Evolutionary conservation across 64 coral and sea anemone species (phyloP), one percentile per base, ranked within the genome.

Genomic region (Dendrophyllia cribrosa): DNA sequence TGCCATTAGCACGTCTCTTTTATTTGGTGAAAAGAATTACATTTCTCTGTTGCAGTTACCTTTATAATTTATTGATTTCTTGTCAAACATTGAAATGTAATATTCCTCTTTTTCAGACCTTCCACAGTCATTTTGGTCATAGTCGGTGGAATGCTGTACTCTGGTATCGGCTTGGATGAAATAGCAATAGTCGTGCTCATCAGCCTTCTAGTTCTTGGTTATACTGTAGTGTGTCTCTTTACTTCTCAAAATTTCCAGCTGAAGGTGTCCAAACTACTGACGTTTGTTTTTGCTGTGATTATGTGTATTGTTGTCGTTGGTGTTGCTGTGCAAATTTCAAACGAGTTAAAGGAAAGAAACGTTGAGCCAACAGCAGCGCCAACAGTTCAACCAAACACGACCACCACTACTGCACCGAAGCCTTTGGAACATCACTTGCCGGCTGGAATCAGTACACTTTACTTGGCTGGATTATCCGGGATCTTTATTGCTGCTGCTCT

Each of bases 111-210:
- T 70, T 89, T 56, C 70, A 99, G 97, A 26, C 97, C 97, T 5
- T 95, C 97, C 2, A 99, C 90, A 46, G 97, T 99, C 4, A 99
- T 99, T 60, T 72, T 99, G 25, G 82, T 96, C 16, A 94, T 99
- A 12, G 92, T 95, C 19, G 97, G 94, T 46, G 97, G 97, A 14
- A 53, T 99, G 52, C 50, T 94, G 14, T 93, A 86, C 55, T 72
- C 72, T 51, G 86, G 70, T 8, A 51, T 91, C 1, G 72, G 24
- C 9, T 34, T 75, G 4, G 72, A 79, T 43, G 87, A 90, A 44
- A 73, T 94, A 19, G 52, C 75, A 2, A 72, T 81, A 1, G 82
- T 94, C 0, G 44, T 83, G 14, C 48, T 94, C 17, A 17, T 97
- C 22, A 51, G 66, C 51, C 20, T 97, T 9, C 43, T 97, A 7